Conservation (phyloP, 2,113 vertebrate genomes). For the Polypterus bichir region DNA sequence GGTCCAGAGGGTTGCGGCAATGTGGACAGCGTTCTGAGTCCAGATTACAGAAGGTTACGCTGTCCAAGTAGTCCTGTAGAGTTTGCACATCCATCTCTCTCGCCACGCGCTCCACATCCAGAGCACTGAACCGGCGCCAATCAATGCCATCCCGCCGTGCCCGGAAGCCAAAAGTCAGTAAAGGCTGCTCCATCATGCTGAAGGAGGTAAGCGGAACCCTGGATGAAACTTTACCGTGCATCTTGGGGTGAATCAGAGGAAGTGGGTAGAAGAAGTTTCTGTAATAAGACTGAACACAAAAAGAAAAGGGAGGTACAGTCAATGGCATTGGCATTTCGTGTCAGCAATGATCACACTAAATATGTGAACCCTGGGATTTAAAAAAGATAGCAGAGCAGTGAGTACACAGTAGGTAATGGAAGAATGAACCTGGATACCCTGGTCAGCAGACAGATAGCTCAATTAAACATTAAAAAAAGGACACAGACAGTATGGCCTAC, state of each 20-base stretch:
- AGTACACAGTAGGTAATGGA: too few relatives aligned
- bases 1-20: conserved; percentile 44
- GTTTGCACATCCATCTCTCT: conserved; percentile 43
- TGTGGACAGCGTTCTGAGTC: conserved; percentile 41
- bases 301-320: too few relatives aligned
- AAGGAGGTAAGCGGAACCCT: conserved; percentile 1
- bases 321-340: too few relatives aligned
- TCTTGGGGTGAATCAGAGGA: background rate
- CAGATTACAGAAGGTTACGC: conserved; percentile 49
- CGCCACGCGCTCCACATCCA: conserved; percentile 50
- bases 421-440: too few relatives aligned
- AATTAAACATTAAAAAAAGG: too few relatives aligned
- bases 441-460: too few relatives aligned
- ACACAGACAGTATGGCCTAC: too few relatives aligned
- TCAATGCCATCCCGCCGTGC: conserved; percentile 32
- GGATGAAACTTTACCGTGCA: conserved; percentile 7
- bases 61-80: conserved; percentile 48
- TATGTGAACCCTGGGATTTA: too few relatives aligned
- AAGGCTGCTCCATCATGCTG: conserved; percentile 7
- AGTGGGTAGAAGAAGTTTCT: background rate
- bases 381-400: too few relatives aligned
- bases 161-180: conserved; percentile 46
- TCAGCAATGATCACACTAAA: too few relatives aligned
- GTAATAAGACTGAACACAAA: background rate
- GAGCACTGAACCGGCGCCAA: conserved; percentile 45